Evolutionary conservation across 1,140 invertebrate genomes (phyloP).

Genomic region (Drosophila lacteicornis): DNA sequence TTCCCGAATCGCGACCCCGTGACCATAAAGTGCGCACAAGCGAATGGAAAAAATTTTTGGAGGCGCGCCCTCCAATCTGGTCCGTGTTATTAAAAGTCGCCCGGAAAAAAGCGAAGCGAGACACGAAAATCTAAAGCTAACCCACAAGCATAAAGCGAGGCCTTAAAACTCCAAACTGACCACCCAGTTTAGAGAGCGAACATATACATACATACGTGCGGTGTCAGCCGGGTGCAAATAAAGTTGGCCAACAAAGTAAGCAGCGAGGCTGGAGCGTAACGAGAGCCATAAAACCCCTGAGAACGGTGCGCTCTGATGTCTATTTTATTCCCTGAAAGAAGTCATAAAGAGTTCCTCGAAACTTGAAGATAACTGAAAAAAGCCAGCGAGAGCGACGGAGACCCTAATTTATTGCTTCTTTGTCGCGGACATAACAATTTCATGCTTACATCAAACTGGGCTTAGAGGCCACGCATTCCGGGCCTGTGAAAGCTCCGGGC

Average conservation of each 20-base stretch:
- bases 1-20: slow-evolving; percentile 17
- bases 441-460: slow-evolving; percentile 12
- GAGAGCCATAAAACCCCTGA: slow-evolving; percentile 54
- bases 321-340: slow-evolving; percentile 30
- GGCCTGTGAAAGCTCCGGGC: slow-evolving; percentile 2
- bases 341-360: slow-evolving; percentile 26
- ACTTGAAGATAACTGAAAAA: slow-evolving; percentile 19
- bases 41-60: slow-evolving; percentile 37
- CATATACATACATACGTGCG: slow-evolving; percentile 47
- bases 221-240: slow-evolving; percentile 62
- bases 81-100: slow-evolving; percentile 52
- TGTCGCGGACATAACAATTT: slow-evolving; percentile 39
- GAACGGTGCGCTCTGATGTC: slow-evolving; percentile 16
- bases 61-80: slow-evolving; percentile 41
- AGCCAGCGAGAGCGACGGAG: neutral
- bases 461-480: slow-evolving; percentile 9
- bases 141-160: slow-evolving; percentile 62
- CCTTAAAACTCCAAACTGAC: slow-evolving; percentile 66
- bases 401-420: slow-evolving; percentile 41
- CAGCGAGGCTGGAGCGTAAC: slow-evolving; percentile 43
- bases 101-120: slow-evolving; percentile 12
- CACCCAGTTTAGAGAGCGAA: slow-evolving; percentile 43
- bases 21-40: slow-evolving; percentile 70
- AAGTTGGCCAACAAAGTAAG: slow-evolving; percentile 67
- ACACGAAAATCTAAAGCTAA: slow-evolving; percentile 35